Base-by-base conservation (phyloP, 1,140 invertebrate species). In the Eciton burchellii region DNA sequence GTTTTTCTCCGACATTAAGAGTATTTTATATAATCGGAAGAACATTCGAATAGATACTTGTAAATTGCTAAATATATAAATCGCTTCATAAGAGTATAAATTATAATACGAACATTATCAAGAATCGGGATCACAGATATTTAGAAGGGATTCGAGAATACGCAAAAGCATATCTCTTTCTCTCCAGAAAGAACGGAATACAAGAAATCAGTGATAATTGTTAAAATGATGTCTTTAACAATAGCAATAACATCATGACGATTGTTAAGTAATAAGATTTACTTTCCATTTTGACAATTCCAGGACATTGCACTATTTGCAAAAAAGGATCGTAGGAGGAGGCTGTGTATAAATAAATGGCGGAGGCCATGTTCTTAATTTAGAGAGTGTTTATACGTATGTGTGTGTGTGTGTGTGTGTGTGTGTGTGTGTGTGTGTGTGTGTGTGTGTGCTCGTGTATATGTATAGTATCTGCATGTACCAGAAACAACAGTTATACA, bases 401-500 rank as follows among this genome's bases (percentile, higher is more conserved):
- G 6, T 35, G 35, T 35, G 16, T 62, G 14, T 43, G 8, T 54
- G 21, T 62, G 16, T 26, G 19, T 45, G 21, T 63, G 14, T 60
- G 35, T 54, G 24, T 72, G 16, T n/a, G 26, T 63, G 19, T 54
- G 14, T 62, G 41, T 76, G 26, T 72, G 70, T 54, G 65, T 87
- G 77, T 74, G 60, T 83, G 86, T 79, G 63, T 74, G 83, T 88
- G 88, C 86, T n/a, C n/a, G n/a, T n/a, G 19, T 54, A 16, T 62
- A 41, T 76, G 26, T 72, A 74, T 54, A 81, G 65, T 87, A 82
- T 74, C 68, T 83, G 86, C 83, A 70, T 74, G 83, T 88, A 88
- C 86, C 83, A 88, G 87, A 88, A 88, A 85, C 86, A 88, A 87
- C 77, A 85, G 72, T 87, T 87, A 35, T 35, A 79, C 87, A 88